Evolutionary conservation across 2,888 invertebrate species (phyloP).

Genomic region (Hypselothyrea guttata): DNA sequence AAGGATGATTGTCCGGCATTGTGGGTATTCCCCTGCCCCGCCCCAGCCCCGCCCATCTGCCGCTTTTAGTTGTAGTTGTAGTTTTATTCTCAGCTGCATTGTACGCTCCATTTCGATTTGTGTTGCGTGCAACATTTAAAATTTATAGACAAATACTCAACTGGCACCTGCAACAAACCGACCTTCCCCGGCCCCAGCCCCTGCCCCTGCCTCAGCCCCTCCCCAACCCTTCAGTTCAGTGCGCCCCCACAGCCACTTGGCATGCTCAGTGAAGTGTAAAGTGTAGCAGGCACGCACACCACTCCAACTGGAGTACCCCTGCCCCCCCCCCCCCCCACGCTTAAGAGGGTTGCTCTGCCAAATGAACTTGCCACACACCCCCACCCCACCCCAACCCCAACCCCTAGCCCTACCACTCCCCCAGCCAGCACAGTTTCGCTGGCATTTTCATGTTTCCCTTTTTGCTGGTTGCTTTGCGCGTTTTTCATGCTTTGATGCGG

Average conservation of each 20-base stretch:
- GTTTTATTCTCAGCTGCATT: too few species aligned
- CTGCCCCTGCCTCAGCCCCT: neutral
- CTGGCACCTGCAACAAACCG: slow-evolving; percentile 6
- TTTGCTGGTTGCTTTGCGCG: slow-evolving; percentile 62
- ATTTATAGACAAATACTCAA: slow-evolving; percentile 71
- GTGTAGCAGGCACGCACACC: slow-evolving; percentile 46
- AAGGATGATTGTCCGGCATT: slow-evolving; percentile 32
- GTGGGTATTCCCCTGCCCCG: neutral
- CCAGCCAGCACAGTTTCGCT: slow-evolving; percentile 15
- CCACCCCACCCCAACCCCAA: neutral
- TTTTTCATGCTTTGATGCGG: slow-evolving; percentile 78
- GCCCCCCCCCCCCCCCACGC: neutral
- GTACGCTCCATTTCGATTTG: slow-evolving; percentile 71
- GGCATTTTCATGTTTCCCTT: slow-evolving; percentile 51
- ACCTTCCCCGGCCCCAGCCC: neutral
- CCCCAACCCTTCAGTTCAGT: too few species aligned
- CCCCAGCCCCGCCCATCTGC: too few species aligned
- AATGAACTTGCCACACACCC: slow-evolving; percentile 53
- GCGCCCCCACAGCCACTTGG: slow-evolving; percentile 68
- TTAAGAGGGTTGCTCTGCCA: slow-evolving; percentile 30
- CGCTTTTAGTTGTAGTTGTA: slow-evolving; percentile 26
- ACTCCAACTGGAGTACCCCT: neutral
- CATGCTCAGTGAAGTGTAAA: slow-evolving; percentile 76
- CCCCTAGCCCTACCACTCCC: neutral
- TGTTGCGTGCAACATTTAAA: slow-evolving; percentile 77